Base-by-base conservation (phyloP, 2,113 vertebrate genomes). In the Suncus etruscus region DNA sequence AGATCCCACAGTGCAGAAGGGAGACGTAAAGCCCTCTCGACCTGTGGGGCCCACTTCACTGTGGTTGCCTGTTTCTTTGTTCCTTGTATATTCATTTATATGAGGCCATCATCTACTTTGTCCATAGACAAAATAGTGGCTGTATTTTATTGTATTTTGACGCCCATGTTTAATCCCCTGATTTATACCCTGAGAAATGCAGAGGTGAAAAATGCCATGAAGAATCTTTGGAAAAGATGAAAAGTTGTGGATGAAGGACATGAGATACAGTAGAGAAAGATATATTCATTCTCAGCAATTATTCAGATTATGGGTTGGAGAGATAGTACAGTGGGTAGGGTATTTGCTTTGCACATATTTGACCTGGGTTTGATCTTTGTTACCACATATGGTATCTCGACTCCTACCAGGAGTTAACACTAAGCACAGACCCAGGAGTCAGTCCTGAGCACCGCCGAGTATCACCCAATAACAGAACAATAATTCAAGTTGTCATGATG, bases 121-220 rank as follows among this genome's bases (percentile, higher is more conserved):
- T 20, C 89, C 11, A 66, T 91, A 29, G 90, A 86, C 50, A 95
- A 96, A 85, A 95, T 91, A 51, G 87, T 91, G 20, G 75, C 95
- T 50, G 77, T 95, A 4, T 95, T 95, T 84, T 96, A 94, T 74
- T 91, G 90, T 31, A 91, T 96, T 74, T 54, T 95, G 15, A 96
- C 95, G 9, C 94, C 90, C 1, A 68, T 92, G 74, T 84, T 94
- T 14, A 91, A 84, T 25, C 89, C 93, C 14, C 58, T 91, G 10
- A 94, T 94, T 74, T 94, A 91, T 74, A 88, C 93, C 25, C 25
- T 75, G 73, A 75, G 73, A 75, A 75, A 75, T 47, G 73, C 73
- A 75, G 73, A 75, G 45, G 73, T 75, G 45, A 75, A 75, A 47
- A 75, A 75, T 48, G 73, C 73, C 45, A 75, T 75, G 73, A 75